Evolutionary conservation across 2,113 vertebrate genomes (phyloP), one percentile per base, ranked within the genome.

Genomic region (Rhynchopsitta pachyrhyncha): DNA sequence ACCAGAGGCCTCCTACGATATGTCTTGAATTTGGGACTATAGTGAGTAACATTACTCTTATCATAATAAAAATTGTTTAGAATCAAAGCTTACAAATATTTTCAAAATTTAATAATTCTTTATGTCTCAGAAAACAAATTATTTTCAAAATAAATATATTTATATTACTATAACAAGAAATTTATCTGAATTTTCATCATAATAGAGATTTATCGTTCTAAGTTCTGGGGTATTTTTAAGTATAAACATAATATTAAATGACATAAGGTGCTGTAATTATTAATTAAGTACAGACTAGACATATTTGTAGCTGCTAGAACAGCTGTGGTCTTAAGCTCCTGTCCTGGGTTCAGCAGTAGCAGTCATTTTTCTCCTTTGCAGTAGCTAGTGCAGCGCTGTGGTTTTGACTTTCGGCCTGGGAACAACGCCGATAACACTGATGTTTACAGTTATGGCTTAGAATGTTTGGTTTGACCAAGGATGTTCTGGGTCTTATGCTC

Each of bases 201-300:
- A 93, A 81, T 19, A 86, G 69, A 97, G 50, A 17, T 42, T 78
- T 70, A 90, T 27, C 19, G 41, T 69, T 60, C 13, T 88, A 77
- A 93, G 55, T 53, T 95, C 25, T 46, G 42, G 4, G 5, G 0
- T 55, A 19, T 23, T 69, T 24, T 28, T 6, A 82, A 60, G 17
- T 35, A 69, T 7, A 69, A 68, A 12, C 44, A 27, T n/a, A 69
- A 49, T 49, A 35, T 35, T 69, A 47, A 47, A 49, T 18, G 23
- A 35, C 44, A 67, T 35, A 55, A 60, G 92, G 87, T 91, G 46
- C 31, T 75, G 82, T 82, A 96, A 95, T 97, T 97, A 97, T 92
- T 97, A 97, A 92, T 97, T 94, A 77, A 81, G 74, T 96, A 95
- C 78, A 96, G 63, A 82, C 80, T 91, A 97, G 87, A 95, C 69